Evolutionary conservation across 2,113 vertebrate species (phyloP).

Genomic region (Centropristis striata): DNA sequence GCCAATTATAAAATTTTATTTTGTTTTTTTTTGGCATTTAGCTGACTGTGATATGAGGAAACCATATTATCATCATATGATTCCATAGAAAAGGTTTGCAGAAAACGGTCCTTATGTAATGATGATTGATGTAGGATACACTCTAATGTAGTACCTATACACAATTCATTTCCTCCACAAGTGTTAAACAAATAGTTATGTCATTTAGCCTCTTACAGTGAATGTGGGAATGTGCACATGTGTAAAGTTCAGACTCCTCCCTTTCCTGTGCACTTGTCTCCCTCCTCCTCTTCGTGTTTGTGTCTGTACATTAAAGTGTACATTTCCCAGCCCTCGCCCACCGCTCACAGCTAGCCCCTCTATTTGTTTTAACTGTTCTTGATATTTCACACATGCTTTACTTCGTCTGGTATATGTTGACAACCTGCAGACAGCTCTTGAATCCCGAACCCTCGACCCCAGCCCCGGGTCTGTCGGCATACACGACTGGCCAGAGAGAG

Average conservation of each 20-base stretch:
- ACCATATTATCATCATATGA: neutral
- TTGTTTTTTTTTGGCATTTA: neutral
- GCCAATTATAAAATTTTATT: neutral
- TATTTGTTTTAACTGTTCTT: constrained; percentile 74
- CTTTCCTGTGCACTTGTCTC: neutral
- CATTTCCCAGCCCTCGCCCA: constrained; percentile 68
- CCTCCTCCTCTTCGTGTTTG: neutral
- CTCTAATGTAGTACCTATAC: neutral
- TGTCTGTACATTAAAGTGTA: constrained; percentile 54
- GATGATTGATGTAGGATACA: constrained; percentile 9
- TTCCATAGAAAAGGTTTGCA: neutral
- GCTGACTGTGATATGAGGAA: neutral
- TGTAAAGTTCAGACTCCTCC: neutral
- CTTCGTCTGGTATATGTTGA: constrained; percentile 64
- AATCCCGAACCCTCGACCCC: constrained; percentile 39
- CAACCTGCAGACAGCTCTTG: constrained; percentile 66
- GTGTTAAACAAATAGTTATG: neutral
- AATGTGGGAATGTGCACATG: neutral
- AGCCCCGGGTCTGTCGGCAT: constrained; percentile 13
- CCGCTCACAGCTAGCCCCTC: constrained; percentile 31
- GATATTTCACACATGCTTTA: constrained; percentile 82
- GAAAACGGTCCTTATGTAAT: neutral
- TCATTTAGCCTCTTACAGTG: neutral
- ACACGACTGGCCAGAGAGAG: neutral
- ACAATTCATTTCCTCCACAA: constrained; percentile 10